Conservation (phyloP, 2,888 invertebrate species). For the Caenorhabditis panamensis region DNA sequence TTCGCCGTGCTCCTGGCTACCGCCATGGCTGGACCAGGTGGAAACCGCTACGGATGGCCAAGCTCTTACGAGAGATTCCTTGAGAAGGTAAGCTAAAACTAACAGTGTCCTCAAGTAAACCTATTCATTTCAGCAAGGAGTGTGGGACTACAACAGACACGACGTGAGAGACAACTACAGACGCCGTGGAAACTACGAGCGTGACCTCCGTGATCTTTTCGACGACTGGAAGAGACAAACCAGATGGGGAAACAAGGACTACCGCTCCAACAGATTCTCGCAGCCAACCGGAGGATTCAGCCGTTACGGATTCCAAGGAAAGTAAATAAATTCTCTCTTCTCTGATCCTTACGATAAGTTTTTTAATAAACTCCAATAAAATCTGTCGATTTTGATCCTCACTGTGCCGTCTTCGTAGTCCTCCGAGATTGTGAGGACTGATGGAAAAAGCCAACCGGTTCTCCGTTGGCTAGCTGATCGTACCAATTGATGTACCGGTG, state of each 20-base stretch:
- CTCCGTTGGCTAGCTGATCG: no score
- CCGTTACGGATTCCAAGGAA: slow-evolving; percentile 59
- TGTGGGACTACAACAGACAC: slow-evolving; percentile 59
- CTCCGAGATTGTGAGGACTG: no score
- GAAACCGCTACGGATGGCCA: slow-evolving; percentile 61
- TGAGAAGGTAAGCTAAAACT: slow-evolving; percentile 53
- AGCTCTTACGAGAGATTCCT: slow-evolving; percentile 59
- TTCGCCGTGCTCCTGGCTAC: slow-evolving; percentile 52
- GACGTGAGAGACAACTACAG: slow-evolving; percentile 39
- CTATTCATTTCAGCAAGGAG: slow-evolving; percentile 53
- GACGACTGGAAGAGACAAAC: slow-evolving; percentile 62
- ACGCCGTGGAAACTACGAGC: slow-evolving; percentile 44
- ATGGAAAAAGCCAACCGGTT: no score
- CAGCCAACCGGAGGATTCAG: slow-evolving; percentile 48
- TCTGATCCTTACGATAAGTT: no score
- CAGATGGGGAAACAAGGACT: slow-evolving; percentile 53
- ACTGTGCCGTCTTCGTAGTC: no score
- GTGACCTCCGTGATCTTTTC: slow-evolving; percentile 55
- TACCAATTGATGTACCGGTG: no score
- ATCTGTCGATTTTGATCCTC: no score
- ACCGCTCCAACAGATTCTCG: slow-evolving; percentile 45
- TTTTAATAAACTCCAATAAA: no score
- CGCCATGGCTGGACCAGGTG: slow-evolving; percentile 30
- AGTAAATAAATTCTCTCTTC: slow-evolving; percentile 36
- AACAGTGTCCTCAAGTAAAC: not conserved